A percentile compares a stretch with the other conserved stretches of the same genome.
phyloP scores from a whole-genome alignment of 1,140 invertebrate species.

The Wasmannia auropunctata region DNA sequence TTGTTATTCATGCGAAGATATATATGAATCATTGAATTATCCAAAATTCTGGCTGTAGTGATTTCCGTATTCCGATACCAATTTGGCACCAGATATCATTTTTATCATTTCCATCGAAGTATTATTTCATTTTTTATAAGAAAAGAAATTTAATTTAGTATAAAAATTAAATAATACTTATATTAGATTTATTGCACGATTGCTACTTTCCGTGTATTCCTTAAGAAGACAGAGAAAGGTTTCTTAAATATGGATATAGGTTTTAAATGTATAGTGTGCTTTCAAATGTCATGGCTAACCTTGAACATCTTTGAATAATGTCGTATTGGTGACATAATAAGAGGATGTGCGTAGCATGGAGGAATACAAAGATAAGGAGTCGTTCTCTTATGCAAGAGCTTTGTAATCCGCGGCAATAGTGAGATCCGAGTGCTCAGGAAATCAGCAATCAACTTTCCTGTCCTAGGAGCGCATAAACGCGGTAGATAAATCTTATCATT shows the following conservation, averaged over 20 bases:
- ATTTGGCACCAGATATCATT: neutral
- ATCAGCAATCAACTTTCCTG: conserved; percentile 25
- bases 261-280: neutral
- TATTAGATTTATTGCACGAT: neutral
- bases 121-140: neutral
- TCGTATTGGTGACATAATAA: neutral
- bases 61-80: neutral
- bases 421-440: conserved; percentile 2
- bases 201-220: neutral
- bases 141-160: neutral
- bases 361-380: neutral
- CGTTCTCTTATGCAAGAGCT: neutral
- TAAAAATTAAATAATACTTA: neutral
- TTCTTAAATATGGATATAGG: neutral
- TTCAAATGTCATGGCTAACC: neutral
- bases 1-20: neutral
- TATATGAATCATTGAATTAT: neutral
- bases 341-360: neutral
- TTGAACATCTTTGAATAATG: conserved; percentile 13
- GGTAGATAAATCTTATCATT: conserved; percentile 28
- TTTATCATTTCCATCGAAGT: neutral
- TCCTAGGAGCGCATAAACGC: neutral
- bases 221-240: neutral
- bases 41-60: neutral
- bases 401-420: conserved; percentile 1